Base-by-base conservation (phyloP, 2,888 invertebrate genomes). In the Ptilodon capucinus region DNA sequence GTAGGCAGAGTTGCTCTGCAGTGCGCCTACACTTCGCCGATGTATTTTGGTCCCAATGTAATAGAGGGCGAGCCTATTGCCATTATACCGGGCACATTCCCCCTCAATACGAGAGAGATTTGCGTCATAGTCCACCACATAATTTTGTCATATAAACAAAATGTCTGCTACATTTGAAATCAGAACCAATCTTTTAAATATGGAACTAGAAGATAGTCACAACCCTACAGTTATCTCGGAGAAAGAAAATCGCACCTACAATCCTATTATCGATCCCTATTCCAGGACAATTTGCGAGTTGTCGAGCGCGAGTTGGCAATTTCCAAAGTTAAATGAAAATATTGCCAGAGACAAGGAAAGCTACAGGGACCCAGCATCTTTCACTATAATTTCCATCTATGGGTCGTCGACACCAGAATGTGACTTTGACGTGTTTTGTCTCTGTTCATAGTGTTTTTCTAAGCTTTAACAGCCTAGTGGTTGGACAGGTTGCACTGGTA, bases 301-400 rank as follows among this genome's bases (percentile, higher is more conserved):
- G 80, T 79, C 75, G 73, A 75, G 74, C 79, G 79, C 79, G 76
- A 71, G 75, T 76, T 67, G 79, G 79, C 88, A 88, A 88, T 89
- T 87, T 88, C 84, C 82, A 86, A 88, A 88, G 81, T 87, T 90
- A 90, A 89, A 90, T 90, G 87, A 89, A 88, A 90, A 90, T 88
- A 87, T 84, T 81, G 79, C 72, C 69, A 75, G 76, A 75, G 78
- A 72, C 67, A 67, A n/a, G 64, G 67, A 68, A 67, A 67, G 68
- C 74, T 70, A 64, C 60, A 53, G 63, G 73, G 71, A 64, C 55
- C 59, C 52, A 51, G 46, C 60, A 21, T 63, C 62, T 63, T 56
- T 50, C 35, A 55, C 52, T 57, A 57, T 61, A 68, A 56, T 61
- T 60, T 54, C 44, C 53, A 49, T 60, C 54, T 54, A 16, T 40